Conservation (phyloP, 1,140 invertebrate species). For the Danaus plexippus region DNA sequence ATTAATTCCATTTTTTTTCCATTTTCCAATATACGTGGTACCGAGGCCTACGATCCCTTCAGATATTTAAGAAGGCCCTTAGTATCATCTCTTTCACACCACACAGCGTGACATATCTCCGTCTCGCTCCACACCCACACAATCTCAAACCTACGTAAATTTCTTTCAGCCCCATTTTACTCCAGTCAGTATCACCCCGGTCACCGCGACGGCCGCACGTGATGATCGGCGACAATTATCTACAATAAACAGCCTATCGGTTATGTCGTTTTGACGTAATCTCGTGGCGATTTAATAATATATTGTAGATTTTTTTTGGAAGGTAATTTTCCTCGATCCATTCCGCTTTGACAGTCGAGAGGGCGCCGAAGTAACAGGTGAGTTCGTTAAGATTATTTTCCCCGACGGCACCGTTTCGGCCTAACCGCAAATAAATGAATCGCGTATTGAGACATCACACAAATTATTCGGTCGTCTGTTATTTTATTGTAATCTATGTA, state of each 20-base stretch:
- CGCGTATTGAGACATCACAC: no score
- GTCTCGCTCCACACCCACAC: constrained; percentile 18
- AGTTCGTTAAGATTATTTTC: no score
- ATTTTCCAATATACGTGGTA: background rate
- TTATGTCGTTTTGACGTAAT: no score
- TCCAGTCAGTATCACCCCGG: constrained; percentile 11
- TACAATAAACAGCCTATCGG: constrained; percentile 13
- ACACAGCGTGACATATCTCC: background rate
- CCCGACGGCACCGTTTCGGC: no score
- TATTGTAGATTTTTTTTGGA: no score
- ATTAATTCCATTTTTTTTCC: constrained; percentile 1
- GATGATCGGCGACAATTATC: background rate
- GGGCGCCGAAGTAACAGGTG: no score
- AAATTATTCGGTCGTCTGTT: no score
- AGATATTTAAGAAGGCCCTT: constrained; percentile 10
- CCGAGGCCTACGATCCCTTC: constrained; percentile 23
- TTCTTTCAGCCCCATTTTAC: constrained; percentile 16
- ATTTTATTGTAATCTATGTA: no score
- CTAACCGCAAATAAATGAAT: no score
- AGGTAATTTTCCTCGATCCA: no score
- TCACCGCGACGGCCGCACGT: constrained; percentile 2
- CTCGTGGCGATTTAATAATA: no score
- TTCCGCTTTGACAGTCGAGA: no score
- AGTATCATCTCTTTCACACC: constrained; percentile 12
- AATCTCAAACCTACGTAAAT: constrained; percentile 18